Evolutionary conservation across 2,888 invertebrate species (phyloP).

Genomic region (Erebia aethiops): DNA sequence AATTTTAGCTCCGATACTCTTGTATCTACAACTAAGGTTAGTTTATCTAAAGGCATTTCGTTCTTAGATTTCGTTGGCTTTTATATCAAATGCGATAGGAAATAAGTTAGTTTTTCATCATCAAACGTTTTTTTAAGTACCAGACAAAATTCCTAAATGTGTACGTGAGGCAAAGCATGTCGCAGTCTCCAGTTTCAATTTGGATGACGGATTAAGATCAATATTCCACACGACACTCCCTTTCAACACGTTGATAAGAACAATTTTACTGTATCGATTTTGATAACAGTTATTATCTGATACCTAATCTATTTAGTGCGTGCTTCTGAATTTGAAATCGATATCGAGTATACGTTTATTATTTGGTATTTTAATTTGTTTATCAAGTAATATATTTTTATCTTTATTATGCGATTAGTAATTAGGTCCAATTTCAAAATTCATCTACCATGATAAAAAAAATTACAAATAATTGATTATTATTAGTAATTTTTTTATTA

Average conservation of each 20-base stretch:
- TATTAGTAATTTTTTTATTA: too few species aligned
- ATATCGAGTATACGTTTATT: not conserved
- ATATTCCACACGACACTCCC: conserved; percentile 38
- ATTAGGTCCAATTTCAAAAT: too few species aligned
- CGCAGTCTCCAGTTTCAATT: conserved; percentile 26
- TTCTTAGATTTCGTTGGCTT: not conserved
- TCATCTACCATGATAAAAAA: too few species aligned
- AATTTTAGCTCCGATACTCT: too few species aligned
- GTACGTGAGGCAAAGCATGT: conserved; percentile 45
- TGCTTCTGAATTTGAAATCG: not conserved
- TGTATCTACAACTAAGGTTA: too few species aligned
- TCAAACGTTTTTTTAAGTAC: not conserved
- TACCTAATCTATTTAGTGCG: conserved; percentile 13
- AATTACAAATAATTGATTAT: too few species aligned
- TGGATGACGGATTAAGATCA: conserved; percentile 40
- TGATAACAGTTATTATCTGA: conserved; percentile 28
- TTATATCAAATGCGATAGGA: not conserved
- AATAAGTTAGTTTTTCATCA: not conserved
- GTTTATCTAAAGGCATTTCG: too few species aligned
- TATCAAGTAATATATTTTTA: conserved; percentile 4
- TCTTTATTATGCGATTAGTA: not conserved
- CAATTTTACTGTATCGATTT: conserved; percentile 37
- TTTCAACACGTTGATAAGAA: conserved; percentile 34
- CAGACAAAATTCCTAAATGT: conserved; percentile 20
- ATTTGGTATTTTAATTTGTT: not conserved